Percentiles rank a stretch among this genome's conserved stretches.
phyloP scores from a whole-genome alignment of 2,113 vertebrate species.

The Gavia stellata region DNA sequence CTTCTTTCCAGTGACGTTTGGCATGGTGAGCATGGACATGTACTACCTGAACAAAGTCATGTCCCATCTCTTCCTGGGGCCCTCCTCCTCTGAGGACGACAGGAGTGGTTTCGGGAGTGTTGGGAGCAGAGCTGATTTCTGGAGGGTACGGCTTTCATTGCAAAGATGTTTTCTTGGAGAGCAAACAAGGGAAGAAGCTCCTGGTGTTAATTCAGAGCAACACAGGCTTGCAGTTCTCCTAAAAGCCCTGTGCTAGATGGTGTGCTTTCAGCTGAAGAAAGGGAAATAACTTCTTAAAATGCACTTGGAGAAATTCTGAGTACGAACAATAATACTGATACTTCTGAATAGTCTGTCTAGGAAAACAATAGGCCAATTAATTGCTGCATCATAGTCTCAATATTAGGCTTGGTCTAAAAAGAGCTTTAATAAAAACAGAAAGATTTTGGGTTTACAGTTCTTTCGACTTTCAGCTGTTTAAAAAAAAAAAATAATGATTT shows the following conservation, averaged over 20 bases:
- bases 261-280: background rate
- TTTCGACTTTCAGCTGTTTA: background rate
- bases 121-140: constrained; percentile 55
- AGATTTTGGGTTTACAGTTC: background rate
- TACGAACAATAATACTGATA: background rate
- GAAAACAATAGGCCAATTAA: background rate
- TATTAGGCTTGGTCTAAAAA: background rate
- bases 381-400: background rate
- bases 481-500: background rate
- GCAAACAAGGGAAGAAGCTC: background rate
- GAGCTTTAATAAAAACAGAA: background rate
- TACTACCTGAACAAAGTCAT: constrained; percentile 63
- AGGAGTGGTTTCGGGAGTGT: constrained; percentile 40
- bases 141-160: constrained; percentile 55
- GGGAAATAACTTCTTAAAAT: background rate
- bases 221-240: rapidly evolving
- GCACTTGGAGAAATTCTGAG: background rate
- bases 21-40: constrained; percentile 65
- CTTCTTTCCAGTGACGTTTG: constrained; percentile 45
- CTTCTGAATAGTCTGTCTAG: background rate
- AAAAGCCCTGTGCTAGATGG: background rate
- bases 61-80: constrained; percentile 63
- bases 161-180: background rate
- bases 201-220: rapidly evolving
- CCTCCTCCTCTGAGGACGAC: background rate